Evolutionary conservation across 2,113 vertebrate species (phyloP).

Genomic region (Laterallus jamaicensis): DNA sequence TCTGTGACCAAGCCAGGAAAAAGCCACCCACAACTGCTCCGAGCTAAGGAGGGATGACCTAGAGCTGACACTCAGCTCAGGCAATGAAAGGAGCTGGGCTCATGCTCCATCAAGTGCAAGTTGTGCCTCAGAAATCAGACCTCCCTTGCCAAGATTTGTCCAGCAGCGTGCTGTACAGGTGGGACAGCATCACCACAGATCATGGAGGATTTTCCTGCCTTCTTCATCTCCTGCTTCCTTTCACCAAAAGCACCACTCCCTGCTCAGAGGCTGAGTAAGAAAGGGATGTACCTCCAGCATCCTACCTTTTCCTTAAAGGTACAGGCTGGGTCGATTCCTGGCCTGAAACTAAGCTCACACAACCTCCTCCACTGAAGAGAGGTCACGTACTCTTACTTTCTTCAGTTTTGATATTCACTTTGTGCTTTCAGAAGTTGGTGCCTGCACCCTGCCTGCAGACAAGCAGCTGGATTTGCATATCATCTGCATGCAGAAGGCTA

Average conservation of each 20-base stretch:
- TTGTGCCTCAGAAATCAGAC: not conserved
- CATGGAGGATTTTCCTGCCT: not conserved
- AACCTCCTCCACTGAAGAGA: not conserved
- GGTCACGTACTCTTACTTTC: not conserved
- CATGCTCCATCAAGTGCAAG: not conserved
- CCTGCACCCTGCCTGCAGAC: not conserved
- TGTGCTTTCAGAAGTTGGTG: not conserved
- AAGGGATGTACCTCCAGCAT: not conserved
- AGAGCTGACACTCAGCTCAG: not conserved
- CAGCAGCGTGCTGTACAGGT: too few species aligned
- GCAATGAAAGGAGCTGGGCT: not conserved
- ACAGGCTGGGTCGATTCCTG: not conserved
- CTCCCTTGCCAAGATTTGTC: not conserved
- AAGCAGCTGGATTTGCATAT: not conserved
- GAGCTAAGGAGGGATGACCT: not conserved
- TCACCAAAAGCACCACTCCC: not conserved
- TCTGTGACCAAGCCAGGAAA: not conserved
- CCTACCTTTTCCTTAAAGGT: not conserved
- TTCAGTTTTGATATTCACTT: not conserved
- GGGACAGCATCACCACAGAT: not conserved
- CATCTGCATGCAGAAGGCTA: not conserved
- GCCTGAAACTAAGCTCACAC: not conserved
- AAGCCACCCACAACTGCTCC: not conserved
- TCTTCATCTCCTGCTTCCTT: not conserved
- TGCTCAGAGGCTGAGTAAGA: not conserved